Base-by-base conservation (phyloP, 2,888 invertebrate species). In the Callyntrura guangdongensis region DNA sequence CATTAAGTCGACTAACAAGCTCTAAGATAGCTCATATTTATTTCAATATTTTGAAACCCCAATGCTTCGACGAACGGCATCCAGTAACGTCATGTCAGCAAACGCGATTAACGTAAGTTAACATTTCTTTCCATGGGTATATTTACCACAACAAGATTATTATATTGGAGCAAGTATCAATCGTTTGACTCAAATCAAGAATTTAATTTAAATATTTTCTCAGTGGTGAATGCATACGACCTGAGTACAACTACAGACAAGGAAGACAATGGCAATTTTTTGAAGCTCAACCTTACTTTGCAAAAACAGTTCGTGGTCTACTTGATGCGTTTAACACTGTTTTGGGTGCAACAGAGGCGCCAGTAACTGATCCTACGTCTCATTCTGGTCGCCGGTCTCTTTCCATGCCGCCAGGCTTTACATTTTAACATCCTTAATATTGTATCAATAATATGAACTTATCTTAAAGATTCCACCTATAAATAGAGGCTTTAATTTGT, bases 1-100 rank as follows among this genome's bases (percentile, higher is more conserved):
- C 96, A 0, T 91, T 96, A 86, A 95, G 96, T 1, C 95, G 96
- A 0, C 95, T 95, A 0, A 93, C 93, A 9, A 94, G 94, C 79
- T 92, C 93, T 56, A 96, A 96, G 94, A 96, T 97, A 69, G 97
- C 97, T 0, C 95, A 96, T 45, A 96, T 97, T 0, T 97, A 97
- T 95, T 97, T 97, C 95, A 97, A 97, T 94, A 95, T 97, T 92
- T 95, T 97, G 61, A 96, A 96, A 0, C 97, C 97, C 0, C 96
- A 97, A 94, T 97, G 97, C 95, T 97, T 97, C 95, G 95, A 96
- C n/a, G 95, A 96, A 86, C 95, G 96, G 0, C 96, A 96, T 93
- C 96, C 96, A 0, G 96, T 96, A 64, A 95, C 95, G 92, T 95
- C 95, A 81, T 96, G 96, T 91, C 94, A 94, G 9, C 94, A 95